phyloP scores from a whole-genome alignment of 2,113 vertebrate genomes.

The human (Homo sapiens) region GRCh38 chr1:178737501-178738000 shows the following conservation, averaged over 20 bases:
- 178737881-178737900: too few species aligned
- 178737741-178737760: background rate
- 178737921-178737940: too few species aligned
- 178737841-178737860: too few species aligned
- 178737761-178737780: background rate
- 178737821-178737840: too few species aligned
- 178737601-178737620: background rate
- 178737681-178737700: slow-evolving; percentile 42
- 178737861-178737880: too few species aligned
- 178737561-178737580: background rate
- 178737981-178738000: too few species aligned
- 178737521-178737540: too few species aligned
- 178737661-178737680: slow-evolving; percentile 23
- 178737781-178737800: background rate
- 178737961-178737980: too few species aligned
- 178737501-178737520: too few species aligned
- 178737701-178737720: slow-evolving; percentile 35
- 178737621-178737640: background rate
- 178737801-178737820: too few species aligned
- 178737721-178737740: background rate
- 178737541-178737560: background rate
- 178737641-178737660: background rate
- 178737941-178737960: too few species aligned
- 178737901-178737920: too few species aligned
- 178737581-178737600: background rate